A percentile compares a stretch with the other conserved stretches of the same genome.
Conservation (phyloP, 2,888 invertebrate species). For the Chrysina gloriosa region DNA sequence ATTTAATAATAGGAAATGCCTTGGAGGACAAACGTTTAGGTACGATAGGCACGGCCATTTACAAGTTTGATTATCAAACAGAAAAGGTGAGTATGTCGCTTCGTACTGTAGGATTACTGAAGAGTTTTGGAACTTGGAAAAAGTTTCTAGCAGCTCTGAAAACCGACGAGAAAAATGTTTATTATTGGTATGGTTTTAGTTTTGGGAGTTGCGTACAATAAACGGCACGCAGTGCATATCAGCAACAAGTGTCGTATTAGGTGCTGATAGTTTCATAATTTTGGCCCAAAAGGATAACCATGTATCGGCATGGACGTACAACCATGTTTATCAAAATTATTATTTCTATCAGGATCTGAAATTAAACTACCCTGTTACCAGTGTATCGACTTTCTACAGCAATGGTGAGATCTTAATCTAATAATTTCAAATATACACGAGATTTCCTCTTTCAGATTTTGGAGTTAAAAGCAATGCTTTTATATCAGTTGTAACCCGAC, state of each 20-base stretch:
- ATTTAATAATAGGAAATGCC: conserved; percentile 57
- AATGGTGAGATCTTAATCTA: conserved; percentile 54
- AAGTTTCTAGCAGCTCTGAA: too few species aligned
- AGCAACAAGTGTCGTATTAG: conserved; percentile 56
- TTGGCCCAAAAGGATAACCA: conserved; percentile 56
- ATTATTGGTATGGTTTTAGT: too few species aligned
- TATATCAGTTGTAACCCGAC: conserved; percentile 56
- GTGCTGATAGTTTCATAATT: conserved; percentile 57
- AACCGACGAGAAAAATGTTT: too few species aligned
- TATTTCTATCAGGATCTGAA: conserved; percentile 59
- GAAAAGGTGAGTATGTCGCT: conserved; percentile 51
- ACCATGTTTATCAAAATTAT: conserved; percentile 57
- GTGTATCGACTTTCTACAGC: conserved; percentile 58
- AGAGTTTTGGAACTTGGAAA: too few species aligned
- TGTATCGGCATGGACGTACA: conserved; percentile 58
- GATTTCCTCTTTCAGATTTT: conserved; percentile 51
- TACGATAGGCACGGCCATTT: conserved; percentile 52
- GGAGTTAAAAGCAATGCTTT: conserved; percentile 58
- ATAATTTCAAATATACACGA: neutral
- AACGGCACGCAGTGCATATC: conserved; percentile 56
- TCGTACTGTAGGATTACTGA: neutral
- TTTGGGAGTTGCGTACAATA: conserved; percentile 55
- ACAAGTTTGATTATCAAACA: conserved; percentile 52
- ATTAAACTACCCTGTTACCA: conserved; percentile 54
- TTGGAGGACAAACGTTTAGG: conserved; percentile 41